Percentiles rank a stretch among this genome's conserved stretches.
phyloP scores from a whole-genome alignment of 2,888 invertebrate genomes.

The Tanytarsus gracilentus region DNA sequence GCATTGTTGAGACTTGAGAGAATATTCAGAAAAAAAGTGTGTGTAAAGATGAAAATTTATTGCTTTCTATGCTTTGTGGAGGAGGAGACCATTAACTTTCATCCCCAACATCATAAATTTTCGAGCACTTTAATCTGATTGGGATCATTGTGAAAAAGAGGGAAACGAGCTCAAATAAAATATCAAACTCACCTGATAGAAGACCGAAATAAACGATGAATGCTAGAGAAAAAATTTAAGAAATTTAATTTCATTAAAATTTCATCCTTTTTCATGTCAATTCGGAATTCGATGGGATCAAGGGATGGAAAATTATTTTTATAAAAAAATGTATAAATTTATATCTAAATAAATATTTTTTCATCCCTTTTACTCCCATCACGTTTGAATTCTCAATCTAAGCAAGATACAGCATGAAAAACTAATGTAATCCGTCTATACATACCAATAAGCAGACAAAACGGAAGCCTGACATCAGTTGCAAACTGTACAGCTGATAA shows the following conservation, averaged over 20 bases:
- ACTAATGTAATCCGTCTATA: too few species aligned
- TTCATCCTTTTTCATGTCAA: neutral
- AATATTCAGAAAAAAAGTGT: neutral
- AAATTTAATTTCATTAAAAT: neutral
- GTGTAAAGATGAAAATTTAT: neutral
- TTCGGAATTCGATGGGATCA: neutral
- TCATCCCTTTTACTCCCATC: too few species aligned
- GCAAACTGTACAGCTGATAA: constrained; percentile 50
- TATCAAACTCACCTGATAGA: neutral
- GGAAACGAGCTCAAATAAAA: too few species aligned
- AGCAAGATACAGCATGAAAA: too few species aligned
- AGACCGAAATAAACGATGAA: constrained; percentile 16
- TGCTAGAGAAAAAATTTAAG: neutral
- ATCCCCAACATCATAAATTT: neutral
- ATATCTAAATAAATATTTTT: too few species aligned
- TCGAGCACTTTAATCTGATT: constrained; percentile 1
- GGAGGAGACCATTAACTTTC: neutral
- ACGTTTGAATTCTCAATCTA: too few species aligned
- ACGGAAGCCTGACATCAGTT: constrained; percentile 28
- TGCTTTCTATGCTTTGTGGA: neutral
- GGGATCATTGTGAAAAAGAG: neutral
- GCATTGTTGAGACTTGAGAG: neutral
- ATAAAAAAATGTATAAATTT: too few species aligned
- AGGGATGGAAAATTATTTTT: too few species aligned
- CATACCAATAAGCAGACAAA: constrained; percentile 7